Evolutionary conservation across 2,113 vertebrate genomes (phyloP), one percentile per base, ranked within the genome.

Genomic region (Pygoscelis adeliae): DNA sequence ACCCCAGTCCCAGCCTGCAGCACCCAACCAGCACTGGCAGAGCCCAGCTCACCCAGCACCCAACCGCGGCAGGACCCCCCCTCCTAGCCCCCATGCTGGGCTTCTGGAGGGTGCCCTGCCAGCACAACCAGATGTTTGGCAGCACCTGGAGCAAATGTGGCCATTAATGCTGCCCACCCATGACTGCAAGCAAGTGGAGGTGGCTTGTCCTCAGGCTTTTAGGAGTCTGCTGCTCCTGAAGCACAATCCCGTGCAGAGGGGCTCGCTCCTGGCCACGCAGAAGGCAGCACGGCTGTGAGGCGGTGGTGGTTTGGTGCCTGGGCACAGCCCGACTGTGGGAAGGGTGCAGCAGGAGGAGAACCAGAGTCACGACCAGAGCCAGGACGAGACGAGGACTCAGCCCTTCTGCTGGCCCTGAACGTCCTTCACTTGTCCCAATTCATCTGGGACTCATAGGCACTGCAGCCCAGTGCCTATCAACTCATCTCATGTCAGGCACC

Each of bases 41-140:
- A 83, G 42, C 62, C 21, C 27, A 49, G 63, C 42, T 76, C 38
- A 36, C 59, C 62, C 69, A 23, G 20, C 65, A 38, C 44, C 34
- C 38, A 29, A 3, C 21, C 0, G 4, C 0, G 0, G 26, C 67
- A 69, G 90, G 49, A 58, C 2, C 3, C 38, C 38, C n/a, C 21
- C 21, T 77, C 20, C 34, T 10, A 23, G 55, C 19, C 50, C 71
- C 42, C 3, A 2, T 38, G 59, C 87, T 55, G 62, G 80, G 56
- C 58, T 71, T 23, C 53, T 16, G 2, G 15, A 47, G n/a, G 36
- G 38, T 49, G 56, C 42, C 32, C 53, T 77, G 72, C 11, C 78
- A 58, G 56, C 55, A 34, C 2, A 3, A 36, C 55, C 38, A 70
- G 59, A 23, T 67, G 32, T 72, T 73, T 73, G 85, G 82, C 82